A percentile compares a stretch with the other conserved stretches of the same genome.
phyloP scores from a whole-genome alignment of 1,140 invertebrate genomes.

The Lucilia cuprina region DNA sequence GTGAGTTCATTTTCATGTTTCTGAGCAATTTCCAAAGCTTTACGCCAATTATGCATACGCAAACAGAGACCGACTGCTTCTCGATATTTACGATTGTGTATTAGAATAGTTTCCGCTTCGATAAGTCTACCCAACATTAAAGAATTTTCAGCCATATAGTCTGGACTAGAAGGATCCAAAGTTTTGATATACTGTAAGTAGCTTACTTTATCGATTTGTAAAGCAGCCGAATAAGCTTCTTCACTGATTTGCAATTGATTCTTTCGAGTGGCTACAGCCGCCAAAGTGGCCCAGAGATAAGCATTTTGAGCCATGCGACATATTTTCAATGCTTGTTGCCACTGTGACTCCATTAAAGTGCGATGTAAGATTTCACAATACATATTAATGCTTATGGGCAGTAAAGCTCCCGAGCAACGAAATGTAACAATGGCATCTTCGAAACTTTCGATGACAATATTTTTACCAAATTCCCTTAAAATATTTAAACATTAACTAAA shows the following conservation, averaged over 20 bases:
- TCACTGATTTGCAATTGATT: conserved; percentile 84
- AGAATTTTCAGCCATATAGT: conserved; percentile 81
- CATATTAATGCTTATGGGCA: conserved; percentile 54
- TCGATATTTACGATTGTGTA: conserved; percentile 78
- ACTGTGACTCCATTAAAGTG: conserved; percentile 54
- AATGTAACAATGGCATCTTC: conserved; percentile 68
- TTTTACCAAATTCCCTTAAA: conserved; percentile 66
- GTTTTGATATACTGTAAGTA: conserved; percentile 83
- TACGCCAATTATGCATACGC: conserved; percentile 85
- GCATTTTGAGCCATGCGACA: conserved; percentile 69
- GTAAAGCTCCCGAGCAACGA: conserved; percentile 52
- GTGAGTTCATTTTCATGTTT: conserved; percentile 81
- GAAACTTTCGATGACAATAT: conserved; percentile 80
- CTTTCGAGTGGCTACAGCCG: conserved; percentile 80
- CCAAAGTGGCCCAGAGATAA: conserved; percentile 85
- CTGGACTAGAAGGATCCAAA: conserved; percentile 65
- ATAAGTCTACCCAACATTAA: conserved; percentile 78
- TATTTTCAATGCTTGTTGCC: conserved; percentile 56
- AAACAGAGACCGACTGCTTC: conserved; percentile 83
- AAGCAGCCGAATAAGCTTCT: conserved; percentile 89
- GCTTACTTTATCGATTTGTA: conserved; percentile 87
- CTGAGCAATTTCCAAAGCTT: conserved; percentile 84
- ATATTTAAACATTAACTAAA: conserved; percentile 38
- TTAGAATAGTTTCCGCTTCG: conserved; percentile 83
- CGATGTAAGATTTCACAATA: conserved; percentile 58